A percentile compares a stretch with the other conserved stretches of the same genome.
Conservation (phyloP, 2,797 vertebrate genomes). For the Nyctalus aviator region DNA sequence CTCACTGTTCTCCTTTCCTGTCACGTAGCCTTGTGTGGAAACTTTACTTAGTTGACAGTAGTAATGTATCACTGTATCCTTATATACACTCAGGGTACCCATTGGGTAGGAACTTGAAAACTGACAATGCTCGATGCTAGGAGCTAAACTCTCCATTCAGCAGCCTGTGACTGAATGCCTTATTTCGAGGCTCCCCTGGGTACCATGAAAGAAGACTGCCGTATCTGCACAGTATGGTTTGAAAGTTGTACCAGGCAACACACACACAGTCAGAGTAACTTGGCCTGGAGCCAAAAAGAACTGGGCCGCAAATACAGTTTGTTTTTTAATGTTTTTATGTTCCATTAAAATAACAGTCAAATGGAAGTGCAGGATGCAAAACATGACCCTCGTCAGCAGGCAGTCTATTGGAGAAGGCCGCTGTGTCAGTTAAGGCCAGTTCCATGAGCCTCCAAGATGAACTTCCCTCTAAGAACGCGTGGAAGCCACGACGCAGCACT, state of each 20-base stretch:
- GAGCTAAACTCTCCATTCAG: neutral
- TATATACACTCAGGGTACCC: neutral
- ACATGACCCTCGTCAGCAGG: neutral
- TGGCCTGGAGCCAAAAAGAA: constrained; percentile 15
- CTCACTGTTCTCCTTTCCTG: neutral
- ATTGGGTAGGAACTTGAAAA: constrained; percentile 8
- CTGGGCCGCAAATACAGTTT: neutral
- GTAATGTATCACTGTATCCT: neutral
- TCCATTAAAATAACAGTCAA: neutral
- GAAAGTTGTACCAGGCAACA: neutral
- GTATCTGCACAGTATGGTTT: neutral
- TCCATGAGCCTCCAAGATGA: neutral
- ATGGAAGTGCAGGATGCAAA: neutral
- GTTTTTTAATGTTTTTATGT: neutral
- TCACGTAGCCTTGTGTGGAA: neutral
- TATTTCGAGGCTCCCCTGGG: neutral
- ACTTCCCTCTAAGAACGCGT: neutral
- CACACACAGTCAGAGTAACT: neutral
- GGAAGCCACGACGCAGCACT: neutral
- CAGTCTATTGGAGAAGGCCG: neutral
- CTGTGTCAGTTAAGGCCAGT: neutral
- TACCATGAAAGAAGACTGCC: neutral
- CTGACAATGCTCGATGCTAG: neutral
- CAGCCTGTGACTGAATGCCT: neutral
- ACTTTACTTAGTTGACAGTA: constrained; percentile 6